Evolutionary conservation across 2,113 vertebrate species (phyloP), one percentile per base, ranked within the genome.

Genomic region (Peromyscus maniculatus): DNA sequence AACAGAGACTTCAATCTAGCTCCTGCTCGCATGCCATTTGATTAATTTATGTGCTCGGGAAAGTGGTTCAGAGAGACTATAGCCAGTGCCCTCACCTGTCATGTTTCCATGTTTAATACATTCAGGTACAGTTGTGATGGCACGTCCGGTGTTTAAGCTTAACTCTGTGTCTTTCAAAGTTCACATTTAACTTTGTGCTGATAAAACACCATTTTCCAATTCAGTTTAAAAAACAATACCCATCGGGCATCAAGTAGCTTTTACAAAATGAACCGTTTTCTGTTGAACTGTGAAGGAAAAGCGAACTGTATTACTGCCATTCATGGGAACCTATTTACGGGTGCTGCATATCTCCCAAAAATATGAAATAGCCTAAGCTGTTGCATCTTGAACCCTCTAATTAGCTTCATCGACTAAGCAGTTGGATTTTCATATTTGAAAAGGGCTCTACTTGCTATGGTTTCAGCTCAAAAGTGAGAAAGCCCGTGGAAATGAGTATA

Each of bases 141-240:
- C 69, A 26, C 7, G 3, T 8, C 82, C 88, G 12, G 1, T 39
- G 67, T 90, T 92, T 96, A 66, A 13, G 72, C 43, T 69, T 49
- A 87, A 55, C 86, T 79, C 24, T n/a, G 55, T 89, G 67, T 36
- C 94, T 97, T 97, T 97, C 83, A 89, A 97, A 94, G 94, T 96
- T 97, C 74, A 79, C 26, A 43, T 96, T 96, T 94, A 95, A 94
- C 83, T 96, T 92, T 74, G 39, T 84, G 66, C 94, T 91, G 87
- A 91, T 96, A 88, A 95, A 83, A 91, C 55, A 46, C 46, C 59
- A 79, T 80, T 95, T 97, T 75, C 78, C 66, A 80, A 80, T 95
- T 97, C 89, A 83, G n/a, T 79, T 86, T 31, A 62, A 52, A 5
- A 75, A 28, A 77, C 96, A 94, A 86, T 57, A 75, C 36, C 83